These are phyloP conservation scores for Barypeithes pellucidus DNA, from an alignment of 2,888 invertebrate genomes.

Conservation along the genomic window DNA sequence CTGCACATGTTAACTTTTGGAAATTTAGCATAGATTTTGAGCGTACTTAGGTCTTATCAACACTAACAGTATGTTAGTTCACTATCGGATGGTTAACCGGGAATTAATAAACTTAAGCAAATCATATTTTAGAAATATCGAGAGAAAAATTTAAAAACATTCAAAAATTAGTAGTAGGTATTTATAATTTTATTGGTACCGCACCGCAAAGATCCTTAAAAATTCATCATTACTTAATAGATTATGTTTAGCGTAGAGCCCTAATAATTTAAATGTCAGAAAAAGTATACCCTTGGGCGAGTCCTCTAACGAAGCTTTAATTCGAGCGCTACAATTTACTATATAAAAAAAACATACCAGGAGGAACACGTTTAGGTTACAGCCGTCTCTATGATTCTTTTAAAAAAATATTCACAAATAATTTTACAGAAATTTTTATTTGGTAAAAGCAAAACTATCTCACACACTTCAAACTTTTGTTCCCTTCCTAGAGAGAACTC, in stretches of 20 bases:
- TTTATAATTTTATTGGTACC: background rate
- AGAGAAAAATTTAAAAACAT: background rate
- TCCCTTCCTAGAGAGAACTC: background rate
- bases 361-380: no score
- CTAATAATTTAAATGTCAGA: background rate
- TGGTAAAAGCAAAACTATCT: no score
- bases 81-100: background rate
- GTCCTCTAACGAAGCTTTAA: background rate
- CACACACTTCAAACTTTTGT: background rate
- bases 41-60: conserved; percentile 11
- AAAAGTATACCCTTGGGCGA: background rate
- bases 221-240: background rate
- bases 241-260: background rate
- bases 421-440: no score
- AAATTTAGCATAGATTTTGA: conserved; percentile 2
- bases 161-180: background rate
- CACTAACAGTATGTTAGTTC: background rate
- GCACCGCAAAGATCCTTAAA: background rate
- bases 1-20: background rate
- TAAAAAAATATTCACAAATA: no score
- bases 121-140: background rate
- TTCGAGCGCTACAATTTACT: no score
- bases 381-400: no score
- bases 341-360: no score
- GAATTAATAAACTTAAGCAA: background rate